A percentile compares a stretch with the other conserved stretches of the same genome.
Conservation (phyloP, 2,888 invertebrate genomes). For the Lepidochrysops patricia region DNA sequence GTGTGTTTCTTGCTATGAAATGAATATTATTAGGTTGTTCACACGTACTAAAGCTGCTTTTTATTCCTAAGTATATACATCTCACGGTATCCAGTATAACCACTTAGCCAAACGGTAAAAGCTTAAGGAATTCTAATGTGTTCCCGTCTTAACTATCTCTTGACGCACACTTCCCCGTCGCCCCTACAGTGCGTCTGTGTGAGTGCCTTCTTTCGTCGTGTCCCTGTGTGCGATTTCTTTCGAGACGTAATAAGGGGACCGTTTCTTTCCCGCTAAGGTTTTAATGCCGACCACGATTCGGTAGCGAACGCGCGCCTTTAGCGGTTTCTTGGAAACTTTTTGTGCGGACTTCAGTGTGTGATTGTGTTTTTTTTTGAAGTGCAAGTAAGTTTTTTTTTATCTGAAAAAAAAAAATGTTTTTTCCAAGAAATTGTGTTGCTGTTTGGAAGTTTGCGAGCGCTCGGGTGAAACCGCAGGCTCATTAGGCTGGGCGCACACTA, state of each 20-base stretch:
- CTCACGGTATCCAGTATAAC: background rate
- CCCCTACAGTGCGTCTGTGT: slow-evolving; percentile 58
- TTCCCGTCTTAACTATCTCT: slow-evolving; percentile 63
- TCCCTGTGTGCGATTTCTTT: slow-evolving; percentile 72
- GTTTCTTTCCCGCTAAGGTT: slow-evolving; percentile 74
- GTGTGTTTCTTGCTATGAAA: too few relatives aligned
- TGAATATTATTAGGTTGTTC: too few relatives aligned
- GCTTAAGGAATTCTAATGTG: slow-evolving; percentile 8
- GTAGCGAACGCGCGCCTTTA: slow-evolving; percentile 70
- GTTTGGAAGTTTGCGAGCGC: slow-evolving; percentile 47
- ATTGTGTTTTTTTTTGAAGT: slow-evolving; percentile 24
- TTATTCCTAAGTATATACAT: background rate
- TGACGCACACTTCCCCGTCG: slow-evolving; percentile 49
- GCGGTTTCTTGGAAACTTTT: slow-evolving; percentile 56
- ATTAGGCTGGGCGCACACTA: slow-evolving; percentile 66
- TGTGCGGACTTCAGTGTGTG: slow-evolving; percentile 42
- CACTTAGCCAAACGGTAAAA: background rate
- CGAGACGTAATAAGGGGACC: slow-evolving; percentile 75
- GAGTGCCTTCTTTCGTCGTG: slow-evolving; percentile 65
- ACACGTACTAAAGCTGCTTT: background rate
- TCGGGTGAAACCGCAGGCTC: slow-evolving; percentile 61
- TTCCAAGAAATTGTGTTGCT: slow-evolving; percentile 15
- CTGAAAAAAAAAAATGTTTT: background rate
- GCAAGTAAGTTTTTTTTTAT: slow-evolving; percentile 20
- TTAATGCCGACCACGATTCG: slow-evolving; percentile 74